Evolutionary conservation across 2,113 vertebrate genomes (phyloP).

Genomic region (Hiodon tergisus): DNA sequence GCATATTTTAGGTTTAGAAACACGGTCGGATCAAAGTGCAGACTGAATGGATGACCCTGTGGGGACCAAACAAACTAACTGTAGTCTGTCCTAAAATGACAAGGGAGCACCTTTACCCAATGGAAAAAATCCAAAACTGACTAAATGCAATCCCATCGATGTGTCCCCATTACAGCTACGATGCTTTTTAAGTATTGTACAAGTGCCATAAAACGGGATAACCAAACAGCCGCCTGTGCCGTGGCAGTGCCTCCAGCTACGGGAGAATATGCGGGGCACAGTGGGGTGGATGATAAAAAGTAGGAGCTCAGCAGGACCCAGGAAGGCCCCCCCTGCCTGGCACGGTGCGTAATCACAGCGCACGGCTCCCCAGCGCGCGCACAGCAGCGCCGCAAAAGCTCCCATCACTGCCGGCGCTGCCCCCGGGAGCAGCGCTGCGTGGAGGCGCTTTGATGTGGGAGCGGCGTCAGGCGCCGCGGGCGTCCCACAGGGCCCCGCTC

Average conservation of each 20-base stretch:
- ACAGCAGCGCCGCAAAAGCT: neutral
- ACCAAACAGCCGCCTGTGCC: neutral
- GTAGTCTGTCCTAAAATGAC: too few species aligned
- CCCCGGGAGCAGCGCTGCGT: neutral
- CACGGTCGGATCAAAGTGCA: too few species aligned
- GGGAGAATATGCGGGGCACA: conserved; percentile 3
- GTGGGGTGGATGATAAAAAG: conserved; percentile 31
- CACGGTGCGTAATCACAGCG: conserved; percentile 42
- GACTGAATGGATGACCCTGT: too few species aligned
- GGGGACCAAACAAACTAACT: too few species aligned
- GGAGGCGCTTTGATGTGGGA: conserved; percentile 22
- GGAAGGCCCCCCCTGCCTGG: conserved; percentile 55
- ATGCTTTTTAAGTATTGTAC: neutral
- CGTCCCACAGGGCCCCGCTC: neutral
- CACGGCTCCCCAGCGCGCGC: neutral
- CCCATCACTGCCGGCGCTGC: neutral
- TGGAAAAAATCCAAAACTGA: too few species aligned
- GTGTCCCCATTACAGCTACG: too few species aligned
- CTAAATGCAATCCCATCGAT: too few species aligned
- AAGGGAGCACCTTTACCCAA: too few species aligned
- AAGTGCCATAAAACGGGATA: neutral
- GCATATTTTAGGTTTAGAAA: too few species aligned
- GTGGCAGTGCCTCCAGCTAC: conserved; percentile 9
- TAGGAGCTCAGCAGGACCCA: conserved; percentile 35
- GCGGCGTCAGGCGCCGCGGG: neutral